Base-by-base conservation (phyloP, 2,888 invertebrate genomes). In the Troglohyphantes excavatus region DNA sequence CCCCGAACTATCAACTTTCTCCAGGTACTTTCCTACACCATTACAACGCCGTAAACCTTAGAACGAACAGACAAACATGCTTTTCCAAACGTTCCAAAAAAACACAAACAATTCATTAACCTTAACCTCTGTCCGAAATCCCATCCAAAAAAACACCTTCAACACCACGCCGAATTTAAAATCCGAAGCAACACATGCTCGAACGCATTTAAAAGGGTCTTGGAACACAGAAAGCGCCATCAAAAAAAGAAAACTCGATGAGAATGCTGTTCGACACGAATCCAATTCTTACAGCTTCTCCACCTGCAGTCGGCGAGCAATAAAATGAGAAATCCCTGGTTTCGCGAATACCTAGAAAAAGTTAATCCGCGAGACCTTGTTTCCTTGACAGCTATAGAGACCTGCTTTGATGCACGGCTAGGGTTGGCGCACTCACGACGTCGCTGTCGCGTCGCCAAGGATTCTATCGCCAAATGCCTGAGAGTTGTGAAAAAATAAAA, bases 351-450 rank as follows among this genome's bases (percentile, higher is more conserved):
- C 79, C 79, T 72, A 70, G 86, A 87, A 88, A 88, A 88, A 88
- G 87, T 88, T 88, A 88, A 88, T 88, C 87, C 87, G 26, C 59
- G 19, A 68, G 87, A 88, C 87, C 87, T 88, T 88, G 87, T 88
- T 88, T 81, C 81, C 81, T 59, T 88, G 87, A 88, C 87, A 88
- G 87, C 81, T 88, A 81, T 88, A 88, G 81, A 73, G 75, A 79
- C 81, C 67, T 23, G 75, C 81, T 53, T 53, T 88, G 87, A 88
- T 88, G 87, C 87, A 88, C 81, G 87, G 65, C 81, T 81, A 75
- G 81, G 87, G 87, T 88, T 88, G 59, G 39, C 81, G 21, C 2
- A 73, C 2, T 23, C 68, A 61, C 2, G 23, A 3, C 17, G n/a
- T 26, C 5, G 21, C 68, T 29, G 33, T 33, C 19, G 5, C 17